Conservation (phyloP, 2,113 vertebrate species). For the Rutilus rutilus region DNA sequence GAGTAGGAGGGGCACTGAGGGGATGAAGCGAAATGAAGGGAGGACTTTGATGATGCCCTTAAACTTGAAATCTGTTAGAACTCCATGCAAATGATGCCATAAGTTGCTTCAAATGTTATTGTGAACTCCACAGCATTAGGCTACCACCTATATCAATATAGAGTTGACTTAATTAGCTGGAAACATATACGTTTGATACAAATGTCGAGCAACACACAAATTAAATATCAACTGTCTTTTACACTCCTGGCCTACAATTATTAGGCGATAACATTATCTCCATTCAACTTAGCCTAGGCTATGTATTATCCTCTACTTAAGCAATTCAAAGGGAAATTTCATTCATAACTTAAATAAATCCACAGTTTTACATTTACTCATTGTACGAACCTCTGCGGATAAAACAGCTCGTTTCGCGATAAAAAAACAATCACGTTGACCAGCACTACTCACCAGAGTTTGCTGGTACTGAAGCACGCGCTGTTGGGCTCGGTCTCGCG, state of each 20-base stretch:
- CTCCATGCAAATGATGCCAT: constrained; percentile 23
- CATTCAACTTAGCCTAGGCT: neutral
- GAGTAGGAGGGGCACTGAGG: constrained; percentile 10
- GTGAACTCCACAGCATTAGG: neutral
- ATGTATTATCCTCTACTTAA: neutral
- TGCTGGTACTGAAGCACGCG: constrained; percentile 77
- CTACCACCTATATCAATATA: neutral
- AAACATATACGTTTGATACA: neutral
- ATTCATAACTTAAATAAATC: neutral
- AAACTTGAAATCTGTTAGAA: neutral
- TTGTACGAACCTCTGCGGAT: neutral
- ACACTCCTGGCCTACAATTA: neutral
- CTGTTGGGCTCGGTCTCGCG: constrained; percentile 70
- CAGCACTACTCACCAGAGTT: constrained; percentile 76
- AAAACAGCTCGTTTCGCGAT: neutral
- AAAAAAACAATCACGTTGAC: neutral
- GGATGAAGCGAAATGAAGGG: constrained; percentile 19
- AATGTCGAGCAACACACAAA: neutral
- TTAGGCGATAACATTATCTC: neutral
- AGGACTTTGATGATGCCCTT: constrained; percentile 16
- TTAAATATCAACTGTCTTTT: neutral
- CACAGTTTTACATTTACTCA: neutral
- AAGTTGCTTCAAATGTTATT: neutral
- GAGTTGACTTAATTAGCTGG: constrained; percentile 7
- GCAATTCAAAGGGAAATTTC: neutral